Percentiles rank a stretch among this genome's conserved stretches.
Conservation (phyloP, 2,888 invertebrate genomes). For the Eumerus sabulonum region DNA sequence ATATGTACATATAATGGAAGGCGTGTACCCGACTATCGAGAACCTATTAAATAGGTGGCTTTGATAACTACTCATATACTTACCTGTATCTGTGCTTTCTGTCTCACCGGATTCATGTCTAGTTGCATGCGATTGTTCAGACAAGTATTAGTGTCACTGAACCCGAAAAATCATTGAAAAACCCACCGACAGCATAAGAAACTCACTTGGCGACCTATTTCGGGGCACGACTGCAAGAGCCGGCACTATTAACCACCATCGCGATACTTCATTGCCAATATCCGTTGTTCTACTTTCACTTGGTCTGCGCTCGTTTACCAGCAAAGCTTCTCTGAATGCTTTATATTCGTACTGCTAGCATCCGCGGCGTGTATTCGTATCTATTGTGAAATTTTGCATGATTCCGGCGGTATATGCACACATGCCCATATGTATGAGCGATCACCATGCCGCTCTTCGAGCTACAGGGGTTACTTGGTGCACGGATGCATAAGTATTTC, state of each 20-base stretch:
- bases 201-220: conserved; percentile 46
- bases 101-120: background rate
- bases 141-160: background rate
- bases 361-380: conserved; percentile 34
- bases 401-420: conserved; percentile 16
- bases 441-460: background rate
- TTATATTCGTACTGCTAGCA: background rate
- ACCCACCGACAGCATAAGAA: conserved; percentile 10
- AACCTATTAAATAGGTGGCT: conserved; percentile 60
- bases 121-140: no score
- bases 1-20: no score
- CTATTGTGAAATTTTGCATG: conserved; percentile 62
- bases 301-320: conserved; percentile 15
- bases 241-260: conserved; percentile 3
- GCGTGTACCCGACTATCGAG: conserved; percentile 45
- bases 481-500: conserved; percentile 46
- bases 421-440: background rate
- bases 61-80: conserved; percentile 49
- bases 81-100: conserved; percentile 18
- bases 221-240: conserved; percentile 15
- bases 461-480: background rate
- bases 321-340: conserved; percentile 22
- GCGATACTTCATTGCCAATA: conserved; percentile 40
- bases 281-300: conserved; percentile 64
- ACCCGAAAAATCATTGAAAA: background rate